Conservation (phyloP, 2,888 invertebrate genomes). For the Cactoblastis cactorum region DNA sequence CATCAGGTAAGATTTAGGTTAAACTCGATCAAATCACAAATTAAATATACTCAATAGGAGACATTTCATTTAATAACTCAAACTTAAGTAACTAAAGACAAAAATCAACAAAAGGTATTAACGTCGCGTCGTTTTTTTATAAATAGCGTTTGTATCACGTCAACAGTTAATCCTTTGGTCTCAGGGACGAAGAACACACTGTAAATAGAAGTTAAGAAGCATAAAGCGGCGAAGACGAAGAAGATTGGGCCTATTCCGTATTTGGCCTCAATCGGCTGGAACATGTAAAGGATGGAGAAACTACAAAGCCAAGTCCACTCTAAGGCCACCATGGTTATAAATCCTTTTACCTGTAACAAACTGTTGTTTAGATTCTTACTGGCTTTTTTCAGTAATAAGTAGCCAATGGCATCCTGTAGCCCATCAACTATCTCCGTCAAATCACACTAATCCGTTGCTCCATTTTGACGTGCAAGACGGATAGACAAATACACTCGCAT, state of each 20-base stretch:
- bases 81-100: too few species aligned
- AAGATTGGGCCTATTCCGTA: slow-evolving; percentile 46
- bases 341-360: slow-evolving; percentile 44
- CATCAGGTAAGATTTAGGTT: too few species aligned
- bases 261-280: slow-evolving; percentile 37
- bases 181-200: slow-evolving; percentile 41
- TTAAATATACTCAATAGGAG: too few species aligned
- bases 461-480: too few species aligned
- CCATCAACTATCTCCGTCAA: too few species aligned
- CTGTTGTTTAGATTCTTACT: too few species aligned
- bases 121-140: slow-evolving; percentile 18
- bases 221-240: slow-evolving; percentile 41
- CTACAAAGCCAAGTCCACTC: slow-evolving; percentile 51
- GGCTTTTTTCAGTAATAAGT: too few species aligned
- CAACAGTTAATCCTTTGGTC: slow-evolving; percentile 47
- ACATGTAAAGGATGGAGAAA: slow-evolving; percentile 44
- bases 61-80: too few species aligned
- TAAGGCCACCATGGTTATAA: slow-evolving; percentile 42
- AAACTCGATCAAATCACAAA: too few species aligned
- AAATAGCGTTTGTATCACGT: slow-evolving; percentile 44
- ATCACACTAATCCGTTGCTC: too few species aligned
- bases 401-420: too few species aligned
- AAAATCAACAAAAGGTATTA: neutral
- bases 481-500: too few species aligned
- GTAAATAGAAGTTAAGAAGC: slow-evolving; percentile 35